Evolutionary conservation across 2,113 vertebrate species (phyloP).

Genomic region (Apteryx mantelli): DNA sequence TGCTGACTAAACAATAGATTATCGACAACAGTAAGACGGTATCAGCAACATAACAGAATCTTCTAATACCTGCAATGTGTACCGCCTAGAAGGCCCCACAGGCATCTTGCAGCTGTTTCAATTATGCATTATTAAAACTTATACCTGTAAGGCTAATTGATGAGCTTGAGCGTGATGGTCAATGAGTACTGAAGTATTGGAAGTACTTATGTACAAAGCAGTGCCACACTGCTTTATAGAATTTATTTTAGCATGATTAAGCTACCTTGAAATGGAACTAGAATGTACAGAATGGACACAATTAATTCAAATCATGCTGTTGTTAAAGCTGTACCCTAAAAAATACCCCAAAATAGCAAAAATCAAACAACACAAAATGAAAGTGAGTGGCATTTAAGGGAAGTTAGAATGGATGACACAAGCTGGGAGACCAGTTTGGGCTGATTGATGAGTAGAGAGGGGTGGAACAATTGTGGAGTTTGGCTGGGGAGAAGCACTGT

Average conservation of each 20-base stretch:
- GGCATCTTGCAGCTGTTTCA: neutral
- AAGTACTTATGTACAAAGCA: neutral
- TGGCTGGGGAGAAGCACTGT: neutral
- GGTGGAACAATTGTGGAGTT: neutral
- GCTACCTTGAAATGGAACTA: neutral
- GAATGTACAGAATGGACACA: neutral
- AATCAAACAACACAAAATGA: neutral
- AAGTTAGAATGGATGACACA: neutral
- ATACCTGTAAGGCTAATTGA: neutral
- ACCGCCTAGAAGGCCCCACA: neutral
- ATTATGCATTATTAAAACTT: neutral
- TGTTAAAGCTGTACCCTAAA: conserved; percentile 1
- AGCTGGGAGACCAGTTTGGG: neutral
- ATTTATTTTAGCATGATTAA: neutral
- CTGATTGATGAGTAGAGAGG: neutral
- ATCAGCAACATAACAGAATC: neutral
- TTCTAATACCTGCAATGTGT: neutral
- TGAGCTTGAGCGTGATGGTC: neutral
- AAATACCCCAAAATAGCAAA: neutral
- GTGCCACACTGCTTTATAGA: neutral
- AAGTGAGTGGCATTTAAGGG: neutral
- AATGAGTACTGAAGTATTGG: neutral
- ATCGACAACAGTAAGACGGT: neutral
- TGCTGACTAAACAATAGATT: neutral
- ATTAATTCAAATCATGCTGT: neutral